Conservation (phyloP, 2,797 vertebrate genomes). For the Gallinago solitaria region DNA sequence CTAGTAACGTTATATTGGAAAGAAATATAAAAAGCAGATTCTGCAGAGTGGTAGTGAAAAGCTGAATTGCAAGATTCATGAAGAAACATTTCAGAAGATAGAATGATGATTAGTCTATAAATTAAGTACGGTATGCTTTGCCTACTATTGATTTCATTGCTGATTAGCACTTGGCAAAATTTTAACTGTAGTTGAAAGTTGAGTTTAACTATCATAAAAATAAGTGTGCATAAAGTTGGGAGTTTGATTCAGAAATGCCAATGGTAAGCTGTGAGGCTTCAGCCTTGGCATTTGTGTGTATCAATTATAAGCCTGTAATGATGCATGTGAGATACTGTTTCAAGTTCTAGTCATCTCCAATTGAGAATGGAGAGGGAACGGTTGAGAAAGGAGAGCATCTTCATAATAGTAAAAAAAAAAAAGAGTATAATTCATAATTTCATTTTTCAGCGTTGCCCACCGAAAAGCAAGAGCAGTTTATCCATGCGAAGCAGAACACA, state of each 20-base stretch:
- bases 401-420: neutral
- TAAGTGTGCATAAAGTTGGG: neutral
- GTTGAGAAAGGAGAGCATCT: neutral
- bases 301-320: slow-evolving; percentile 4
- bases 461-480: slow-evolving; percentile 95
- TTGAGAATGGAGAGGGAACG: neutral
- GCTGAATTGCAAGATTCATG: neutral
- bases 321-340: neutral
- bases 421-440: slow-evolving; percentile 30
- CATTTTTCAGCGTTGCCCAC: slow-evolving; percentile 82
- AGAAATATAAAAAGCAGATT: neutral
- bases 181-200: neutral
- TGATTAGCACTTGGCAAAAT: neutral
- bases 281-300: neutral
- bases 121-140: neutral
- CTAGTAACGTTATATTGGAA: neutral
- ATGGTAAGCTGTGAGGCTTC: slow-evolving; percentile 1
- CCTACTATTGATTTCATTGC: neutral
- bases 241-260: neutral
- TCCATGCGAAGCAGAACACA: slow-evolving; percentile 95
- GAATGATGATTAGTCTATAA: neutral
- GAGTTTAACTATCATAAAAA: neutral
- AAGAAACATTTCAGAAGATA: neutral
- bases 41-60: neutral
- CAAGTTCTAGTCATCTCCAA: slow-evolving; percentile 3